A percentile compares a stretch with the other conserved stretches of the same genome.
phyloP scores from a whole-genome alignment of 37 sponge, comb jelly and placozoan species.

The Trichoplax adhaerens region DNA sequence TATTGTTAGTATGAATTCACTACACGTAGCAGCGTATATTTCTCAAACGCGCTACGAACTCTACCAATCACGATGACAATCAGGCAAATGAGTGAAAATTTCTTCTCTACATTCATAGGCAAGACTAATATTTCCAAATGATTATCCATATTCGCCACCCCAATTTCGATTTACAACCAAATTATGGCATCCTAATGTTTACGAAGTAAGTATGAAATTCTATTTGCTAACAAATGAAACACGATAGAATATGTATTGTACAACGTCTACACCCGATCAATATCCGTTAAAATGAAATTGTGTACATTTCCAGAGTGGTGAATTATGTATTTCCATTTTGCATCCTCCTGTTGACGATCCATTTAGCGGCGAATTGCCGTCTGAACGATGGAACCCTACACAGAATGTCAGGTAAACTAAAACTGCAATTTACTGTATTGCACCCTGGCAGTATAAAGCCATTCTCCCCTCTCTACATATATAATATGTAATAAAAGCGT shows the following conservation, averaged over 20 bases:
- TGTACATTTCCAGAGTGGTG: slow-evolving; percentile 49
- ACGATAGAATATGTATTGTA: background rate
- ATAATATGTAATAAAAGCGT: no score
- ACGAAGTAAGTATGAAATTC: slow-evolving; percentile 39
- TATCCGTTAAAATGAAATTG: background rate
- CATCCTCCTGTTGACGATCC: slow-evolving; percentile 90
- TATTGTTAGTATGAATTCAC: no score
- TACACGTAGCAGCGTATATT: no score
- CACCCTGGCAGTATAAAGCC: no score
- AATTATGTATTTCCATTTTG: slow-evolving; percentile 88
- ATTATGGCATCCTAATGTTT: slow-evolving; percentile 90
- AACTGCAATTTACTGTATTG: no score
- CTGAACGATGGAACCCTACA: slow-evolving; percentile 95
- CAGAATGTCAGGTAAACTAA: slow-evolving; percentile 69
- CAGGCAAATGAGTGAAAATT: no score
- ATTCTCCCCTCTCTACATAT: no score
- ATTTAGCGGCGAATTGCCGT: slow-evolving; percentile 85
- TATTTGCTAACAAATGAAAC: background rate
- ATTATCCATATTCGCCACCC: slow-evolving; percentile 95
- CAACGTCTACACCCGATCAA: background rate
- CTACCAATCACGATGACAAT: no score
- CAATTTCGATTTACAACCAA: slow-evolving; percentile 59
- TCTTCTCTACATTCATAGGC: slow-evolving; percentile 32
- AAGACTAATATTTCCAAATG: slow-evolving; percentile 74
- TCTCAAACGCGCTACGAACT: no score